These are phyloP conservation scores for Sminthurinus aureus DNA, from an alignment of 2,888 invertebrate genomes.

Conservation along the genomic window DNA sequence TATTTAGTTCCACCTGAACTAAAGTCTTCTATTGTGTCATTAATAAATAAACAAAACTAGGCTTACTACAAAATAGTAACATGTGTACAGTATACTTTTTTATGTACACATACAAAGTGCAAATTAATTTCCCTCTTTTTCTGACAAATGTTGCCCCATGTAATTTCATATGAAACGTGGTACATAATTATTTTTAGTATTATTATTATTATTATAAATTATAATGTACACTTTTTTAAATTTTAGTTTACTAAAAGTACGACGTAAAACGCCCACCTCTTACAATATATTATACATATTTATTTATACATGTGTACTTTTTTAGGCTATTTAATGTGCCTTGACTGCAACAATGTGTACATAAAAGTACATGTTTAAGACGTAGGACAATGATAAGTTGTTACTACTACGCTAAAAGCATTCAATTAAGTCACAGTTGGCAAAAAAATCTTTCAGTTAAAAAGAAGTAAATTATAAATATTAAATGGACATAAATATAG, in stretches of 20 bases:
- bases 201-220: neutral
- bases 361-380: too few relatives aligned
- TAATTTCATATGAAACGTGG: neutral
- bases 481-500: too few relatives aligned
- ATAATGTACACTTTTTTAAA: neutral
- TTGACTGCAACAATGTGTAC: too few relatives aligned
- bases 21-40: neutral
- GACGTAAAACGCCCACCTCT: too few relatives aligned
- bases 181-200: neutral
- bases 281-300: too few relatives aligned
- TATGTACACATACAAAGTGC: neutral
- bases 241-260: neutral
- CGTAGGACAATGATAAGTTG: too few relatives aligned
- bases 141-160: neutral
- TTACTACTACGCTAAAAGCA: neutral
- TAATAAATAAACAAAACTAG: too few relatives aligned
- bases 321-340: too few relatives aligned
- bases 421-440: slow-evolving; percentile 4
- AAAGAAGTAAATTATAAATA: too few relatives aligned
- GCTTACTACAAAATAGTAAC: neutral
- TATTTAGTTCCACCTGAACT: neutral
- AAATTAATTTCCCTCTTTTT: neutral
- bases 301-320: too few relatives aligned
- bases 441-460: neutral
- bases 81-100: neutral